phyloP scores from a whole-genome alignment of 2,888 invertebrate genomes.

The Laspeyria flexula region DNA sequence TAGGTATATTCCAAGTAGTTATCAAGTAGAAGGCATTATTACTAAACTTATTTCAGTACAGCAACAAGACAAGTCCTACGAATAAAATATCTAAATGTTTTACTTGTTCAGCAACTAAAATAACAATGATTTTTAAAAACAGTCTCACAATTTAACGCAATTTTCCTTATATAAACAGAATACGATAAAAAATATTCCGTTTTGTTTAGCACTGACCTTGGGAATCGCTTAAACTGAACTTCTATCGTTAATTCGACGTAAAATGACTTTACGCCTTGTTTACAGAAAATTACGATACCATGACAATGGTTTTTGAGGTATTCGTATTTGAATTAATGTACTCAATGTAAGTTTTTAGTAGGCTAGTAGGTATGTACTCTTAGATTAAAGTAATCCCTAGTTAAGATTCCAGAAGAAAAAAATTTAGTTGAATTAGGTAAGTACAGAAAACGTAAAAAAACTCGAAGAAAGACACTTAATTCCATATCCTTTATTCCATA shows the following conservation, averaged over 20 bases:
- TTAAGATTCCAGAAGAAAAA: too few relatives aligned
- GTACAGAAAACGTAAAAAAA: too few relatives aligned
- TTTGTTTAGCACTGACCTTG: neutral
- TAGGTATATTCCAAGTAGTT: too few relatives aligned
- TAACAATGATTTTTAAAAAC: neutral
- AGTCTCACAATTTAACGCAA: neutral
- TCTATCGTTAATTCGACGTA: constrained; percentile 7
- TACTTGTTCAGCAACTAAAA: neutral
- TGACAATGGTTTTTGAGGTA: constrained; percentile 1
- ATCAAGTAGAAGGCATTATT: too few relatives aligned
- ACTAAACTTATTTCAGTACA: too few relatives aligned
- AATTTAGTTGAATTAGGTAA: too few relatives aligned
- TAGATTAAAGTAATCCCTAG: too few relatives aligned
- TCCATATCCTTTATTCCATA: too few relatives aligned
- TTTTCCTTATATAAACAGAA: neutral
- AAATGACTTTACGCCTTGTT: constrained; percentile 1
- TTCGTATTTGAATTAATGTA: neutral
- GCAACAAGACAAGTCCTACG: too few relatives aligned
- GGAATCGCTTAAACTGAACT: neutral
- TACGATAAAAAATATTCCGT: neutral
- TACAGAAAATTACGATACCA: neutral
- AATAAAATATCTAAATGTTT: neutral
- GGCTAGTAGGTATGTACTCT: too few relatives aligned
- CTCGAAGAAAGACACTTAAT: too few relatives aligned
- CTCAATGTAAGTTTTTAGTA: neutral